phyloP scores from a whole-genome alignment of 2,113 vertebrate species.

The Arothron firmamentum region DNA sequence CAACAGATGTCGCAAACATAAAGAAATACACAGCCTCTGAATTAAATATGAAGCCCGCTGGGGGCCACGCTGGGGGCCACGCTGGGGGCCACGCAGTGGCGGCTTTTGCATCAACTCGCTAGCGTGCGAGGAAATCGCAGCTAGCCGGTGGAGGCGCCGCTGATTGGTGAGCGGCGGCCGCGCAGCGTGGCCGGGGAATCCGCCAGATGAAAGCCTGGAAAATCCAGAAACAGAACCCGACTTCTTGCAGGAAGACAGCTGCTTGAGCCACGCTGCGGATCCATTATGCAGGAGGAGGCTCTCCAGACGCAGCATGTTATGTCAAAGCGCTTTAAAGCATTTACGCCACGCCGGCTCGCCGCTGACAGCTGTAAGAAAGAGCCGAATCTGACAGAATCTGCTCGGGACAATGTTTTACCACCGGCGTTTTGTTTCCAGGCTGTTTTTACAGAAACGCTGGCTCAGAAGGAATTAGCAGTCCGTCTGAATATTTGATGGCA shows the following conservation, averaged over 20 bases:
- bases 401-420: conserved; percentile 69
- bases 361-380: conserved; percentile 73
- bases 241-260: conserved; percentile 68
- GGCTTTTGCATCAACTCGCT: conserved; percentile 20
- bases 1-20: conserved; percentile 79
- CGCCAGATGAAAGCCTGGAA: conserved; percentile 37
- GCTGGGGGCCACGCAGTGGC: conserved; percentile 37
- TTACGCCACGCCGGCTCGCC: conserved; percentile 65
- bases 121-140: too few species aligned
- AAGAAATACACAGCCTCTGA: conserved; percentile 73
- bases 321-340: conserved; percentile 78
- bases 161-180: conserved; percentile 24
- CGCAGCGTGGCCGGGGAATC: conserved; percentile 29
- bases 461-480: conserved; percentile 46
- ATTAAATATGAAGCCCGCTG: conserved; percentile 72
- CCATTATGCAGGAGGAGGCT: conserved; percentile 74
- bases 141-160: neutral
- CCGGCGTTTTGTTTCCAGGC: conserved; percentile 72
- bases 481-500: conserved; percentile 70
- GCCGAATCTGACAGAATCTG: conserved; percentile 74
- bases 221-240: conserved; percentile 29
- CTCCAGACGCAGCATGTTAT: conserved; percentile 67
- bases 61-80: conserved; percentile 46
- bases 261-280: conserved; percentile 75
- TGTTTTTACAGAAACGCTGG: conserved; percentile 59